Evolutionary conservation across 1,140 invertebrate species (phyloP).

Genomic region (Saccostrea cuccullata): DNA sequence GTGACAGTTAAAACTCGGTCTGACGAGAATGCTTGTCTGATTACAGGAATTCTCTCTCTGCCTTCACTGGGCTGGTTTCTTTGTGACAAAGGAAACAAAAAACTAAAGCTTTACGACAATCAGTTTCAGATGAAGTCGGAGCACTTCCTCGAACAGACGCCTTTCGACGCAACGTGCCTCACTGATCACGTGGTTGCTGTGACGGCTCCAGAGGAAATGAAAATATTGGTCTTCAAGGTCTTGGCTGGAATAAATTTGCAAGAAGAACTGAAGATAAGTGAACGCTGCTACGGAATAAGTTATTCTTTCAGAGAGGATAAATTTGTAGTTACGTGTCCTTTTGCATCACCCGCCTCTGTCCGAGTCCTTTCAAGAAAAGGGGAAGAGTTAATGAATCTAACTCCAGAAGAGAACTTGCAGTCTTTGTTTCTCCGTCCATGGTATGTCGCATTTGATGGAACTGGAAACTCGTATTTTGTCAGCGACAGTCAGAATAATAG

Average conservation of each 20-base stretch:
- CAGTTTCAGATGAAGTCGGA: slow-evolving; percentile 46
- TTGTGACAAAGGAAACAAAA: slow-evolving; percentile 52
- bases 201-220: slow-evolving; percentile 29
- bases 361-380: slow-evolving; percentile 45
- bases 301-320: slow-evolving; percentile 22
- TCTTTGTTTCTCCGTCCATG: slow-evolving; percentile 46
- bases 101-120: slow-evolving; percentile 48
- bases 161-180: slow-evolving; percentile 45
- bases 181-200: slow-evolving; percentile 31
- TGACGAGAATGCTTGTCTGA: slow-evolving; percentile 44
- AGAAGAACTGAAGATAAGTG: slow-evolving; percentile 10
- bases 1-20: slow-evolving; percentile 35
- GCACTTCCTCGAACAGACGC: slow-evolving; percentile 28
- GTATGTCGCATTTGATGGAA: slow-evolving; percentile 48
- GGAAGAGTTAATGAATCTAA: slow-evolving; percentile 28
- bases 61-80: slow-evolving; percentile 36
- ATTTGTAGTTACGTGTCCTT: slow-evolving; percentile 46
- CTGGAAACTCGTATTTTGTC: slow-evolving; percentile 39
- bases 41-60: slow-evolving; percentile 47
- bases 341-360: neutral
- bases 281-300: slow-evolving; percentile 44
- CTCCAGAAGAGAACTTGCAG: slow-evolving; percentile 37
- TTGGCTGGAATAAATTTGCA: neutral
- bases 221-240: slow-evolving; percentile 35
- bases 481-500: slow-evolving; percentile 41